Evolutionary conservation across 2,113 vertebrate genomes (phyloP), one percentile per base, ranked within the genome.

Genomic region (Heterotis niloticus): DNA sequence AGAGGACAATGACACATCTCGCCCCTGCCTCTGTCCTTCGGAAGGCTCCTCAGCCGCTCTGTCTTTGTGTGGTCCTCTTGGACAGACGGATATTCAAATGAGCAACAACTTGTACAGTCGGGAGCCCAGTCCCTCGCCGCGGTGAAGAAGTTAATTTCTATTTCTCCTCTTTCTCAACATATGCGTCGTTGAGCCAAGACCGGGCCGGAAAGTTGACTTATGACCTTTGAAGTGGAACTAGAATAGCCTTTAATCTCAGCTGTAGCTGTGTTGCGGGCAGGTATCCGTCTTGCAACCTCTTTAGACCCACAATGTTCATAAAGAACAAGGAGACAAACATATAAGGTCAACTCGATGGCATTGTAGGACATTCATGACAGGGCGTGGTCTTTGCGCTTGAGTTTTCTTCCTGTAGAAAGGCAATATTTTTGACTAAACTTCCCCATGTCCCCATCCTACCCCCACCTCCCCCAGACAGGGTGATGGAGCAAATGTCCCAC

Each of bases 31-130:
- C n/a, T 86, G 83, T 82, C 75, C 79, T 7, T 44, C 7, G 34
- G 81, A 82, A 10, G 79, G 82, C 79, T 80, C 82, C 78, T 81
- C 80, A 81, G 79, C 84, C 75, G 12, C 20, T 70, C 24, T 70
- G 75, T 44, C 52, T n/a, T 79, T 80, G 57, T 67, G 34, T 77
- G 80, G 78, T 80, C 82, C 83, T 7, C 88, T 84, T 80, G 79
- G 81, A 84, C 85, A 85, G 87, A 91, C 87, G 90, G 88, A 90
- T 90, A 92, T 90, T 92, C 85, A 90, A 90, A 91, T 91, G 81
- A 85, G 68, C 67, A 80, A 83, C 69, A 85, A 67, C 70, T 83
- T 83, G 80, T 75, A 84, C 79, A 81, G 83, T 82, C 76, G 79
- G 24, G 56, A 75, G 74, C 10, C 28, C 29, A 66, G 51, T 77